phyloP scores from a whole-genome alignment of 2,797 vertebrate species.

The Zalophus californianus region DNA sequence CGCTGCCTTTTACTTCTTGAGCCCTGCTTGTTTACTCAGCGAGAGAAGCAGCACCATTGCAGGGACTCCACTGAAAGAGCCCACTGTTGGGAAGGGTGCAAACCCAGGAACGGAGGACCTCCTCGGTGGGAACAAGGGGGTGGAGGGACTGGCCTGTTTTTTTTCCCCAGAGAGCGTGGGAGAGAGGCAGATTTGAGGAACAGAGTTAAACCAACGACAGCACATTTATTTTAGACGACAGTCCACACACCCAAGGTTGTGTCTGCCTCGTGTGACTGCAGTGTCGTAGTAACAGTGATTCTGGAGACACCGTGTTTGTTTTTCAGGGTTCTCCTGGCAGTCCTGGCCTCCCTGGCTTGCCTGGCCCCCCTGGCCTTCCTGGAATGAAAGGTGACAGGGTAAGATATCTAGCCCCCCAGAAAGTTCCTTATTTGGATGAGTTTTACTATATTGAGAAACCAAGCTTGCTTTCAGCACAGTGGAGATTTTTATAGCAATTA shows the following conservation, averaged over 20 bases:
- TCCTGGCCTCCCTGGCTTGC: constrained; percentile 95
- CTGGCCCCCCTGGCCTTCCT: constrained; percentile 94
- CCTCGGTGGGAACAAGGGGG: constrained; percentile 75
- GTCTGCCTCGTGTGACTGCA: not conserved
- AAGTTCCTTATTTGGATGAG: not conserved
- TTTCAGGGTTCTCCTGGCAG: constrained; percentile 95
- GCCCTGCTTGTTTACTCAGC: constrained; percentile 90
- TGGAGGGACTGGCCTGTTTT: not conserved
- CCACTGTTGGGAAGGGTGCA: constrained; percentile 91
- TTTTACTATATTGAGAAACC: constrained; percentile 29
- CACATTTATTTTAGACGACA: not conserved
- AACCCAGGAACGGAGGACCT: constrained; percentile 81
- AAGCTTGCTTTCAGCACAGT: not conserved
- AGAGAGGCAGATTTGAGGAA: not conserved
- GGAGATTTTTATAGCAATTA: constrained; percentile 30
- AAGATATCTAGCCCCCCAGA: constrained; percentile 80
- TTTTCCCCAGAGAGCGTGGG: not conserved
- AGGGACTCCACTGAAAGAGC: constrained; percentile 90
- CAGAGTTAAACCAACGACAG: not conserved
- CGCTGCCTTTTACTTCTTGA: constrained; percentile 88
- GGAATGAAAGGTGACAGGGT: constrained; percentile 97
- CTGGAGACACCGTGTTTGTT: constrained; percentile 72
- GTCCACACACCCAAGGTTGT: not conserved
- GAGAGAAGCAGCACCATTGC: constrained; percentile 83
- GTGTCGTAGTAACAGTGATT: not conserved